These are phyloP conservation scores for Apamea crenata DNA, from an alignment of 2,888 invertebrate species.

Conservation along the genomic window DNA sequence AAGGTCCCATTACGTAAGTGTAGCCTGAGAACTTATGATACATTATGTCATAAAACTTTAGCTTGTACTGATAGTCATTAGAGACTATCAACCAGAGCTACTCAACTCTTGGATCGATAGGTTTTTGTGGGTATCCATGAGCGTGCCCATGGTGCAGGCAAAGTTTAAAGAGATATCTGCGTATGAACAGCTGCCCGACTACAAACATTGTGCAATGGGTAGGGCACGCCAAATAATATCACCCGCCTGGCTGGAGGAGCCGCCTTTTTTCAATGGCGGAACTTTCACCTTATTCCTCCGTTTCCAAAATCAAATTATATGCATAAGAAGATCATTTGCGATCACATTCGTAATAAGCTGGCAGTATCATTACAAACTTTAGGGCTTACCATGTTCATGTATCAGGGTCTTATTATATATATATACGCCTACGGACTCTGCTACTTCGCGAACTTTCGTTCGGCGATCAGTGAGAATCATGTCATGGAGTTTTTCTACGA, in stretches of 20 bases:
- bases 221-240: not conserved
- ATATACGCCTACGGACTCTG: too few relatives aligned
- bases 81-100: not conserved
- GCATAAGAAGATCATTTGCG: not conserved
- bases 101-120: not conserved
- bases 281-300: not conserved
- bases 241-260: not conserved
- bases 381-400: not conserved
- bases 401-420: not conserved
- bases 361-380: not conserved
- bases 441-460: too few relatives aligned
- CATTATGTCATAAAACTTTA: not conserved
- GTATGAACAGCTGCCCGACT: not conserved
- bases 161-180: not conserved
- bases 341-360: not conserved
- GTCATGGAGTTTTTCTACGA: too few relatives aligned
- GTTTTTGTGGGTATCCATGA: not conserved
- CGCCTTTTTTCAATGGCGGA: not conserved
- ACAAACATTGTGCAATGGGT: not conserved
- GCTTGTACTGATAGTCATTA: not conserved
- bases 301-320: not conserved
- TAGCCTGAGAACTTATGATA: not conserved
- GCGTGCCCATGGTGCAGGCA: not conserved
- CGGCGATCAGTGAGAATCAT: too few relatives aligned
- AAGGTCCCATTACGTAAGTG: not conserved